Conservation (phyloP, 1,140 invertebrate species). For the Hesperophylax magnus region DNA sequence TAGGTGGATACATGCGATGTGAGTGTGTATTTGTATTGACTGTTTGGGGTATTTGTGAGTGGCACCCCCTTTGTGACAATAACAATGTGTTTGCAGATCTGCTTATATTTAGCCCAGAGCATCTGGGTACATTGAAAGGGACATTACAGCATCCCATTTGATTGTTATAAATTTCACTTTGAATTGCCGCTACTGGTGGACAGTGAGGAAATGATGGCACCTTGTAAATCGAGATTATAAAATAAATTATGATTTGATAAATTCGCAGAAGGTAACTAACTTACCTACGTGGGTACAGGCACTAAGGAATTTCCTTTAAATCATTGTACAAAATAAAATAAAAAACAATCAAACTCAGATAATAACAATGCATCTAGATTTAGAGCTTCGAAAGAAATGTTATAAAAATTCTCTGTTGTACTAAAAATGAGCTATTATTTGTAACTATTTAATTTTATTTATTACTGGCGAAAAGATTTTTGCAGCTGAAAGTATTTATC, state of each 20-base stretch:
- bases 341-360: too few relatives aligned
- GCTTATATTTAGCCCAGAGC: background rate
- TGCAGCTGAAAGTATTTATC: too few relatives aligned
- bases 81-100: constrained; percentile 12
- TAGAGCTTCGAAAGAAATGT: too few relatives aligned
- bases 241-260: background rate
- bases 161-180: background rate
- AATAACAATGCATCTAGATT: background rate
- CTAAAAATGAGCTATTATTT: too few relatives aligned
- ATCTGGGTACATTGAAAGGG: constrained; percentile 5
- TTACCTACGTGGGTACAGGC: background rate
- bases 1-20: too few relatives aligned
- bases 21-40: background rate
- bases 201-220: background rate
- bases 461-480: too few relatives aligned
- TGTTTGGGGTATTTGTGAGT: background rate
- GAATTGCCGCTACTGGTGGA: background rate
- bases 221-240: background rate
- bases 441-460: too few relatives aligned
- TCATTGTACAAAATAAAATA: too few relatives aligned
- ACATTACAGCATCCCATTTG: background rate
- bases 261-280: background rate
- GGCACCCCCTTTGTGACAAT: background rate
- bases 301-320: too few relatives aligned
- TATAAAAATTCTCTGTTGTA: too few relatives aligned